A percentile compares a stretch with the other conserved stretches of the same genome.
phyloP scores from a whole-genome alignment of 1,140 invertebrate genomes.

The Rhyacophila brunnea region DNA sequence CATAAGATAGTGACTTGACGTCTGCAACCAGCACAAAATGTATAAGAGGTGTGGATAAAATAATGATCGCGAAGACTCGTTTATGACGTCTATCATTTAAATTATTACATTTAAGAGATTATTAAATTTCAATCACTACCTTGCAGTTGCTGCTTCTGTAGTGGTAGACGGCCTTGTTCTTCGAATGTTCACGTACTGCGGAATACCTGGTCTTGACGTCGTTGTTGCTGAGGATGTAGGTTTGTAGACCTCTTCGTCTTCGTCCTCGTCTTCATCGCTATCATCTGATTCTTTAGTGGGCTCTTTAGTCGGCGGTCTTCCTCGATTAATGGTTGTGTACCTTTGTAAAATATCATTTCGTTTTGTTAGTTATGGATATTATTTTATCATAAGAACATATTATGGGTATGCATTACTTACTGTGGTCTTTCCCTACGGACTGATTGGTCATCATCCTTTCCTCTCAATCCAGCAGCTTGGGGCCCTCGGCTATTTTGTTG shows the following conservation, averaged over 20 bases:
- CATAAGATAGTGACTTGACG: too few species aligned
- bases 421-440: slow-evolving; percentile 60
- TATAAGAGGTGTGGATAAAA: too few species aligned
- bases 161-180: slow-evolving; percentile 57
- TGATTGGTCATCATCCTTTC: slow-evolving; percentile 38
- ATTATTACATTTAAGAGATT: too few species aligned
- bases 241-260: neutral
- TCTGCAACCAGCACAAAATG: too few species aligned
- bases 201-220: slow-evolving; percentile 43
- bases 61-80: too few species aligned
- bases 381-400: neutral
- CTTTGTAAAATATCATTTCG: slow-evolving; percentile 28
- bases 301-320: slow-evolving; percentile 40
- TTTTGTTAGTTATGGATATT: neutral
- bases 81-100: too few species aligned
- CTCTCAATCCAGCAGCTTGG: slow-evolving; percentile 69
- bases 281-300: slow-evolving; percentile 43
- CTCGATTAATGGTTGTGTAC: slow-evolving; percentile 58
- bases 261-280: slow-evolving; percentile 40
- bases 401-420: slow-evolving; percentile 57
- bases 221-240: slow-evolving; percentile 32
- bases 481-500: slow-evolving; percentile 64
- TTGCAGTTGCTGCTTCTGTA: slow-evolving; percentile 33
- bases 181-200: slow-evolving; percentile 67
- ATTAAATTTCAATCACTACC: too few species aligned